A percentile compares a stretch with the other conserved stretches of the same genome.
phyloP scores from a whole-genome alignment of 2,113 vertebrate species.

The Galbula dea region DNA sequence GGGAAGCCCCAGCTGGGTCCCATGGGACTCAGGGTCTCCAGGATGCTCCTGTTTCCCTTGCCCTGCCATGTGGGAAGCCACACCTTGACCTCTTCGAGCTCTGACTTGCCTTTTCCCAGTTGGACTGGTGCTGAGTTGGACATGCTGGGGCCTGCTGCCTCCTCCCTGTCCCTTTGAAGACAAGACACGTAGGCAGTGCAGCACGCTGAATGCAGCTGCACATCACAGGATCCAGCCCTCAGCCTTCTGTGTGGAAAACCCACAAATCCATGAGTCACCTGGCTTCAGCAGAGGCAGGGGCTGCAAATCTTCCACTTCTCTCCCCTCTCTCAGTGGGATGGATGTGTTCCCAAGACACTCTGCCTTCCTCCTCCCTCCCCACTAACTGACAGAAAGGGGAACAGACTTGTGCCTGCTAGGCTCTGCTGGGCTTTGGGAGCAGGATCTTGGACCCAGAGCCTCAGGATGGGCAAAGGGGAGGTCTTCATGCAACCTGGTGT shows the following conservation, averaged over 20 bases:
- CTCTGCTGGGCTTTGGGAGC: not conserved
- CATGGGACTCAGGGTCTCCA: not conserved
- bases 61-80: not conserved
- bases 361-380: not conserved
- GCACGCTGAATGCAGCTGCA: not conserved
- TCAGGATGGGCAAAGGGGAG: fast-evolving
- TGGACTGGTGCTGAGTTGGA: not conserved
- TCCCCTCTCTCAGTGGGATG: not conserved
- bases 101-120: constrained; percentile 18
- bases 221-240: not conserved
- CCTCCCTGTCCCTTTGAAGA: constrained; percentile 33
- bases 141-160: constrained; percentile 32
- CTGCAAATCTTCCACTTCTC: not conserved
- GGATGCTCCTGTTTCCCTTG: not conserved
- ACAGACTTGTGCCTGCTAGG: not conserved
- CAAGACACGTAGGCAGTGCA: constrained; percentile 2
- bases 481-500: not conserved
- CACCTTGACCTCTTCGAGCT: constrained; percentile 57
- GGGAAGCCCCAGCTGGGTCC: not conserved
- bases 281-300: not conserved
- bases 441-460: not conserved
- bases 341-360: not conserved
- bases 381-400: fast-evolving
- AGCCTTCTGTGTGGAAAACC: not conserved
- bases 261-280: constrained; percentile 29